Evolutionary conservation across 2,888 invertebrate species (phyloP), one percentile per base, ranked within the genome.

Genomic region (Aphidoletes aphidimyza): DNA sequence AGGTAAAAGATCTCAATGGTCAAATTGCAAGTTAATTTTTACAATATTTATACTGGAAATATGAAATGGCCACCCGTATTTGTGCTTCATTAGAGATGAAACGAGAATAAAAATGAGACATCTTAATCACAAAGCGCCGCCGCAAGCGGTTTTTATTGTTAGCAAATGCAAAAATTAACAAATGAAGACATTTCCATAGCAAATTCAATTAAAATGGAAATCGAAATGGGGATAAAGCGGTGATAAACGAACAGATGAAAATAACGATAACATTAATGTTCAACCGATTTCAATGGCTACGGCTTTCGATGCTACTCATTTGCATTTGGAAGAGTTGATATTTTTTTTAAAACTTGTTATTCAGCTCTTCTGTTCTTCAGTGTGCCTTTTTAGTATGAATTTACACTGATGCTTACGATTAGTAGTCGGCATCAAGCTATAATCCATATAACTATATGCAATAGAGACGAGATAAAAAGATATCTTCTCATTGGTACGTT

Each of bases 141-240:
- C 17, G 2, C 47, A 26, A 54, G 54, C 5, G 5, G 69, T 5
- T 69, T 69, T 69, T 69, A 30, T 69, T 69, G 30, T 69, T 11
- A 5, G 69, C 69, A 14, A 69, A 30, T 69, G 34, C 30, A 69
- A 26, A 69, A 69, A 69, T 69, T 30, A 69, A 34, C 30, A 69
- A 69, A 69, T 30, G 34, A 69, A 69, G 34, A 69, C 8, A 69
- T 30, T 69, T 69, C 30, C 69, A 30, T 30, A 69, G 69, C 34
- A 30, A 69, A 69, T 69, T 69, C 69, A 69, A 69, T 69, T 69
- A 69, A 69, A 69, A 69, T 69, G 30, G 69, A 69, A 69, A 69
- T 30, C 26, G 69, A 69, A 69, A 30, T 69, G 69, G 69, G 30
- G 69, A 69, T 69, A 69, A 69, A 69, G 30, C 17, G 34, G 69